A percentile compares a stretch with the other conserved stretches of the same genome.
Conservation (phyloP, 2,888 invertebrate species). For the Calephelis perditalis region DNA sequence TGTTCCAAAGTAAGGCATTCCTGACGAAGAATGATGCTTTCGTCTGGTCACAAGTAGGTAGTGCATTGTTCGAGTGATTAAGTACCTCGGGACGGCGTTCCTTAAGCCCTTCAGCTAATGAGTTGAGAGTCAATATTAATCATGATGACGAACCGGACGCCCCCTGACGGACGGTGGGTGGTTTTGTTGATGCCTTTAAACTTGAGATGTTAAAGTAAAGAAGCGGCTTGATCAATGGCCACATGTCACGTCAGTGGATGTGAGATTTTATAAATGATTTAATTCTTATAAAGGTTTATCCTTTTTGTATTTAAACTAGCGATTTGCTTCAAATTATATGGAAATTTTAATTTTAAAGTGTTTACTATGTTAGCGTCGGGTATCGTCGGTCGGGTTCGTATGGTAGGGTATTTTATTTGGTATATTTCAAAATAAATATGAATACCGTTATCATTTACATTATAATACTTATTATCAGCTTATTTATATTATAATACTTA, state of each 20-base stretch:
- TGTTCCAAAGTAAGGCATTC: constrained; percentile 55
- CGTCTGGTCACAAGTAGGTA: constrained; percentile 72
- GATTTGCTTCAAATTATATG: not conserved
- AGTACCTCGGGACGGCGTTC: constrained; percentile 63
- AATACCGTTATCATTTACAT: too few relatives aligned
- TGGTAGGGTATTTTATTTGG: too few relatives aligned
- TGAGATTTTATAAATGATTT: constrained; percentile 7
- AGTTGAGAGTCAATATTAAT: constrained; percentile 74
- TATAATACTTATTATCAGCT: too few relatives aligned
- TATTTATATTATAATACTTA: too few relatives aligned
- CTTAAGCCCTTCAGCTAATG: constrained; percentile 77
- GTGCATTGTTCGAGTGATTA: constrained; percentile 77
- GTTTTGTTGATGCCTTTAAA: constrained; percentile 41
- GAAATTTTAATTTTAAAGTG: too few relatives aligned
- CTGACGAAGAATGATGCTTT: constrained; percentile 78
- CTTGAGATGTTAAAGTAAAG: constrained; percentile 41
- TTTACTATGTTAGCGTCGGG: too few relatives aligned
- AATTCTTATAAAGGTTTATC: constrained; percentile 1
- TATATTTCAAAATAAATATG: too few relatives aligned
- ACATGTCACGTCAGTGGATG: constrained; percentile 11
- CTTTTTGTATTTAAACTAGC: not conserved
- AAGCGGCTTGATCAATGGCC: constrained; percentile 29
- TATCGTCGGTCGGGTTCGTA: too few relatives aligned
- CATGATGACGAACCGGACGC: constrained; percentile 67
- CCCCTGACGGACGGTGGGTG: constrained; percentile 61